Evolutionary conservation across 2,888 invertebrate species (phyloP), one percentile per base, ranked within the genome.

Genomic region (Mythimna lalbum): DNA sequence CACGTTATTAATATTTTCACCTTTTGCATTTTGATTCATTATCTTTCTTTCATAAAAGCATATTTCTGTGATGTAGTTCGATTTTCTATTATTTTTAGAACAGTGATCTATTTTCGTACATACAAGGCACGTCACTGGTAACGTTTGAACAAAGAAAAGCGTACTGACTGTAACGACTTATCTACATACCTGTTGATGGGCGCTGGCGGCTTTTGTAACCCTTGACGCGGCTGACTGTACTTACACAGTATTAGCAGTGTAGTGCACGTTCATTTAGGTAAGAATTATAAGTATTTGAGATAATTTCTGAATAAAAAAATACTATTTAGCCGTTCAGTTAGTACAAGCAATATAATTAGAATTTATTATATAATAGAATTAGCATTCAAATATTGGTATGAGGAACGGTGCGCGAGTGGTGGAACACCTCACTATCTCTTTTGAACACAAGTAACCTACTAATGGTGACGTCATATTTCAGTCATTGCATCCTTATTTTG

Each of bases 11-110:
- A 17, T 59, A 19, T 17, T 23, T 59, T 23, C n/a, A 17, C 5
- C 19, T 23, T 43, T 60, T 60, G 39, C 23, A 23, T 43, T 17
- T 61, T 61, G 60, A 47, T 61, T 53, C 3, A 5, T 27, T 60
- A 5, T 47, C 47, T 47, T 43, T 39, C 10, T 12, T 19, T 43
- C 10, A 19, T 19, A 60, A 47, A 23, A 12, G 7, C 19, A 43
- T 60, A 12, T 60, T 47, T 47, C 27, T 12, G 60, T 47, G 23
- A 17, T 60, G 12, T 10, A 19, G 6, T 60, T 23, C 5, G 59
- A 59, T 43, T 43, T 19, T 19, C 23, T 23, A 12, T 27, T 6
- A 6, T 60, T 60, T 60, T 27, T 17, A 23, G 43, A 43, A 12
- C 23, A 47, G 43, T 60, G 19, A 27, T 27, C 7, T 12, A 23